Base-by-base conservation (phyloP, 2,797 vertebrate species). In the Poeciliopsis infans region DNA sequence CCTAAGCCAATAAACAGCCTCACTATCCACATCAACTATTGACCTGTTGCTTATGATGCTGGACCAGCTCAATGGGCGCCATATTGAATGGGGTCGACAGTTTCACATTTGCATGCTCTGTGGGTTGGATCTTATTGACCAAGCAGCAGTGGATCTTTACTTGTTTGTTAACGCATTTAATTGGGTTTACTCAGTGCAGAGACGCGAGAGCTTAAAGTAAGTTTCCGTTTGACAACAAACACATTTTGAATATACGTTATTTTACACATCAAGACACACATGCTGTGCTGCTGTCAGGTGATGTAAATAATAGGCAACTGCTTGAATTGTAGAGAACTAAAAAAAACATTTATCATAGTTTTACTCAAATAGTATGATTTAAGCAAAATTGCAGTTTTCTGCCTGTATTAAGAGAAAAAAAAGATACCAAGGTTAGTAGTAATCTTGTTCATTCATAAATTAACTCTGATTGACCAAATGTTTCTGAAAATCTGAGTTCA, bases 131-230 rank as follows among this genome's bases (percentile, higher is more conserved):
- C 28, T 82, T 95, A 96, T 96, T 93, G 95, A 96, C 93, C 92
- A 75, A 71, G 82, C 81, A 77, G 90, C 90, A 95, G 92, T 94
- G 92, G 92, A 96, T 95, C 92, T 95, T 94, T 94, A 91, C 94
- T 93, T 95, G 94, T 96, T 95, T 96, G 92, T 94, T 95, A 95
- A 94, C 94, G 95, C 91, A 89, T 96, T 95, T 95, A 95, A 96
- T 95, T 95, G 92, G 92, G 91, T 94, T 95, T 93, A 93, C 88
- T 92, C 86, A 78, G 88, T 87, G 88, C 93, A 82, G 88, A 94
- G 88, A 88, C 92, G 93, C 88, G 86, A 79, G 82, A 84, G 74
- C 41, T 78, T 77, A 39, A 81, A 85, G 79, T 79, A 80, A 79
- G 78, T 85, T 88, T 83, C 72, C 84, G 73, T 81, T 89, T 78